Conservation (phyloP, 1,140 invertebrate species). For the Aphelinus certus region DNA sequence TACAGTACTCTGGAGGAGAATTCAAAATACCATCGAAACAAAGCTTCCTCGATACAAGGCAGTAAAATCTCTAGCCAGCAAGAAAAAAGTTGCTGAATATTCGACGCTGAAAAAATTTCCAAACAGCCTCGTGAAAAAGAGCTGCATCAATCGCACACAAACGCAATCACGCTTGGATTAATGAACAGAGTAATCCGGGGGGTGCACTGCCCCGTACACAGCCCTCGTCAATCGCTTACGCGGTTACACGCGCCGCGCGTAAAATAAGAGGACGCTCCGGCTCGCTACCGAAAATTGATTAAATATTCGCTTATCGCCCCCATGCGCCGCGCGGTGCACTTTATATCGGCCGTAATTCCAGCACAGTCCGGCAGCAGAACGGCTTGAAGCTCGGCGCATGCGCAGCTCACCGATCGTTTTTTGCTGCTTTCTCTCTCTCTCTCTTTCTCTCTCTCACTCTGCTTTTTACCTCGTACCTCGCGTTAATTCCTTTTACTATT, state of each 20-base stretch:
- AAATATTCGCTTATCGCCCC: constrained; percentile 18
- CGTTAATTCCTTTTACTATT: constrained; percentile 13
- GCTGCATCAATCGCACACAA: too few relatives aligned
- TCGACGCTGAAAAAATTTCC: too few relatives aligned
- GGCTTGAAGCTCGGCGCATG: too few relatives aligned
- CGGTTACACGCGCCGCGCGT: not conserved
- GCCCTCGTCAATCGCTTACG: not conserved
- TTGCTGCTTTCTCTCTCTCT: constrained; percentile 11
- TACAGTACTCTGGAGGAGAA: too few relatives aligned
- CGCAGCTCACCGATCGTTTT: too few relatives aligned
- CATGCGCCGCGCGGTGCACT: not conserved
- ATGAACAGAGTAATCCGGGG: not conserved
- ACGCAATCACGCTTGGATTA: not conserved
- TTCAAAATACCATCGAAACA: too few relatives aligned
- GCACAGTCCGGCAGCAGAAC: too few relatives aligned
- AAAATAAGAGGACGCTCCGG: not conserved
- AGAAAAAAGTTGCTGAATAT: too few relatives aligned
- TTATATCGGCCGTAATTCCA: constrained; percentile 6
- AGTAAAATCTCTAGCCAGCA: too few relatives aligned
- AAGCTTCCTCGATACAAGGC: too few relatives aligned
- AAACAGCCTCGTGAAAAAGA: too few relatives aligned
- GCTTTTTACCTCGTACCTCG: not conserved
- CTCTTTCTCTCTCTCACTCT: constrained; percentile 4
- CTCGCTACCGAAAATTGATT: constrained; percentile 12
- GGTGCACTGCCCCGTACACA: not conserved